Base-by-base conservation (phyloP, 2,113 vertebrate genomes). In the Tretioscincus oriximinensis region DNA sequence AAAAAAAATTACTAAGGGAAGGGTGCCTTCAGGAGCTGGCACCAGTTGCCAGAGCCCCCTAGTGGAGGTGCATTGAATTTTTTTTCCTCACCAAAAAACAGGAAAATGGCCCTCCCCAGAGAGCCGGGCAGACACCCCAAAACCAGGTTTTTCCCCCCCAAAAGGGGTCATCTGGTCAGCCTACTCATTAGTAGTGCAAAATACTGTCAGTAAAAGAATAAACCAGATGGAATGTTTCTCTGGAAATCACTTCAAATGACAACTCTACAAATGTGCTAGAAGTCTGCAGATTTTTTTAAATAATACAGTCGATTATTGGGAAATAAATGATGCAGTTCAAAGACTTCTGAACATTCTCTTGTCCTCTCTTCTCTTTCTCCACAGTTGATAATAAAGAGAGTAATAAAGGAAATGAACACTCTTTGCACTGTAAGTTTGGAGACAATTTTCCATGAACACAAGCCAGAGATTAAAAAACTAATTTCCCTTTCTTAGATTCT, bases 301-400 rank as follows among this genome's bases (percentile, higher is more conserved):
- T 67, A 45, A 47, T 75, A 60, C 64, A 84, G 61, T 71, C 79
- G 35, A 74, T 84, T 79, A 74, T 58, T 74, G 22, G 35, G 35
- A 74, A 79, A 84, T 84, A 79, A 84, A 84, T 69, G 71, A 79
- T 26, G 11, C 76, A 73, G 7, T 73, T 58, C 66, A 66, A 45
- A 65, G 54, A 47, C 47, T 77, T 65, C 65, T 35, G 74, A 21
- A 7, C 20, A 47, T 24, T 16, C 24, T 10, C 9, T 24, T 20
- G n/a, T 26, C 16, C 67, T 22, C 26, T 47, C n/a, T 51, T n/a
- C 63, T 73, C 22, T 73, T 51, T 61, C 47, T 28, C 35, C 35
- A 28, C 14, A 6, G 64, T 9, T 69, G 77, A 61, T 79, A 84
- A 84, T 84, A 79, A 74, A 84, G 77, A 63, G 51, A 29, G 49